These are phyloP conservation scores for Scaptomyza graminum DNA, from an alignment of 1,140 invertebrate species.

Conservation along the genomic window DNA sequence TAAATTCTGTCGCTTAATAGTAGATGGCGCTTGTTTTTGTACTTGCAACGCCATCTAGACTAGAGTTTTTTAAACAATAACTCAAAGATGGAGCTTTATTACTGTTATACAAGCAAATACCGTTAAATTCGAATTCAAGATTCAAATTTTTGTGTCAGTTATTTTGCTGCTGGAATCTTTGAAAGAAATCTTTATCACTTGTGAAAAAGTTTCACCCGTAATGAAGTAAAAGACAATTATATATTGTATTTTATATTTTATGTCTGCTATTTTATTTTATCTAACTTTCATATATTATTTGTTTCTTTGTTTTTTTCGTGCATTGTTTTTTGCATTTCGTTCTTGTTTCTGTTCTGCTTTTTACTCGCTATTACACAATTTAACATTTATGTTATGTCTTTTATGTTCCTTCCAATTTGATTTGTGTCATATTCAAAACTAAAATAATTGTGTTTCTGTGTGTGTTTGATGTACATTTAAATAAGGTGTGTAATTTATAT, in stretches of 20 bases:
- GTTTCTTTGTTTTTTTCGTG: background rate
- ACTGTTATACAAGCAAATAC: slow-evolving; percentile 18
- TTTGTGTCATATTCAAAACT: slow-evolving; percentile 15
- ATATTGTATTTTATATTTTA: slow-evolving; percentile 13
- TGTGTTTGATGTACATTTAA: slow-evolving; percentile 10
- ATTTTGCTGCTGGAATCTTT: no score
- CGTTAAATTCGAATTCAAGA: no score
- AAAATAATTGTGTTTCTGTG: slow-evolving; percentile 8
- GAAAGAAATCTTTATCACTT: no score
- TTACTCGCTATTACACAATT: slow-evolving; percentile 42
- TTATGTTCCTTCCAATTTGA: slow-evolving; percentile 7
- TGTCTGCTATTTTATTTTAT: slow-evolving; percentile 64
- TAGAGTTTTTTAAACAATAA: background rate
- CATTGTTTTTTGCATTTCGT: slow-evolving; percentile 49
- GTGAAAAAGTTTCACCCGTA: no score
- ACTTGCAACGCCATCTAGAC: background rate
- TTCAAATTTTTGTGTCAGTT: no score
- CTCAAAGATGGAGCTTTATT: slow-evolving; percentile 1
- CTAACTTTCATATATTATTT: slow-evolving; percentile 65
- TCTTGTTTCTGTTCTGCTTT: slow-evolving; percentile 4
- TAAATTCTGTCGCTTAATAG: no score
- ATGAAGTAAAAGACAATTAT: background rate
- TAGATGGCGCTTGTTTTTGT: slow-evolving; percentile 1
- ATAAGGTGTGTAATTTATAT: slow-evolving; percentile 18
- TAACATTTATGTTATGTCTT: slow-evolving; percentile 24